Base-by-base conservation (phyloP, 2,797 vertebrate species). In the Esox masquinongy region DNA sequence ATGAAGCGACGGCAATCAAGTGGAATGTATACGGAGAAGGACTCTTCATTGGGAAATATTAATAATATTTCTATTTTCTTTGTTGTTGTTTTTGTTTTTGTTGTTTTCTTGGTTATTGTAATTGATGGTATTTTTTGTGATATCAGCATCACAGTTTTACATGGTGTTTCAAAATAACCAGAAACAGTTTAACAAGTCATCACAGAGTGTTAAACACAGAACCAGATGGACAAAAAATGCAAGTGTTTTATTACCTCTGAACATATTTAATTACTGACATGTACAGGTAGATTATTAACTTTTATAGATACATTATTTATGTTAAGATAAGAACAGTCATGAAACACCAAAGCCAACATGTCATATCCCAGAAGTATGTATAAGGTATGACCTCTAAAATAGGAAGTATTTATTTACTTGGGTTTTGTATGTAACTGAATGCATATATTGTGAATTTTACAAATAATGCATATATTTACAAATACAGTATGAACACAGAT, bases 271-370 rank as follows among this genome's bases (percentile, higher is more conserved):
- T 91, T 89, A 85, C 83, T 83, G 74, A 51, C 61, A 2, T 74
- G 43, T 47, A 47, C 43, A 47, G 43, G 92, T 90, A 87, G 90
- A 93, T 94, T 83, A 93, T 93, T 94, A 87, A 92, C 89, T 82
- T 93, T 92, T 93, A 92, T 77, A 87, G 85, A 86, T 83, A 82
- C 88, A 94, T 92, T 94, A 94, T 95, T 95, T 94, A 94, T 94
- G 91, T 93, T 89, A 84, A 89, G 91, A 94, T 94, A 93, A 93
- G 90, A 87, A 82, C 82, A 85, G 89, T 87, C 83, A 90, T 88
- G 82, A 74, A 75, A 80, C 84, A 84, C 68, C 88, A 85, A 88
- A 87, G 74, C 63, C 78, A 77, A 80, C 75, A 79, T 72, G 59
- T 81, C 50, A 56, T 36, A 78, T 51, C 39, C 76, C 34, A 39